Evolutionary conservation across 1,140 invertebrate species (phyloP), one percentile per base, ranked within the genome.

Genomic region (Drosophila elegans): DNA sequence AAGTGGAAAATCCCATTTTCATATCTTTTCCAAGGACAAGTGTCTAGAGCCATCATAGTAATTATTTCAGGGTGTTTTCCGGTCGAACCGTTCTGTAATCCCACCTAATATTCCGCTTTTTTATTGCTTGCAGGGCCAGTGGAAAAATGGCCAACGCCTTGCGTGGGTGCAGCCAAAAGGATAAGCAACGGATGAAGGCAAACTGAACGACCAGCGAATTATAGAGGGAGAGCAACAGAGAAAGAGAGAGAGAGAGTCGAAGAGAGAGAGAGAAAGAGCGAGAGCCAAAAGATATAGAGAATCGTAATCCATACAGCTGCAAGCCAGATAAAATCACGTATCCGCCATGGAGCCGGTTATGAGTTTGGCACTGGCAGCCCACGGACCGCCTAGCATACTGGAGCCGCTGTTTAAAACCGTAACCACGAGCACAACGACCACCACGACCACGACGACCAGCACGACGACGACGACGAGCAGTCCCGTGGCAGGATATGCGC

Each of bases 381-480:
- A 92, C 63, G 91, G 88, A 4, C 91, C 91, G 78, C 91, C 91
- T 55, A 91, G 73, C 75, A 92, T 92, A 80, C 64, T 92, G 55
- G 91, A 91, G 71, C 91, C 91, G 64, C 74, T 91, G 75, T 91
- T 91, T 79, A 89, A 83, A 49, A 90, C 90, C 74, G 88, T 80
- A 52, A 92, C 90, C 52, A 92, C 88, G 67, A 90, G 88, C 74
- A 79, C 90, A 53, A 76, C 83, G 46, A 88, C 83, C 45, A 91
- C 79, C 49, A 91, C 91, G 46, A 92, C 86, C 29, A 89, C 91
- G 57, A 90, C 80, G 7, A 88, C 72, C 34, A 86, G 84, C 12
- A 69, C 86, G 6, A 71, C 72, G 13, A 88, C 82, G 6, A 76
- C 86, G 9, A 90, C 74, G 21, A 80, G 64, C 44, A 64, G 74